A percentile compares a stretch with the other conserved stretches of the same genome.
Evolutionary conservation across 2,797 vertebrate genomes (phyloP).

Genomic region (Syngnathus rostellatus): DNA sequence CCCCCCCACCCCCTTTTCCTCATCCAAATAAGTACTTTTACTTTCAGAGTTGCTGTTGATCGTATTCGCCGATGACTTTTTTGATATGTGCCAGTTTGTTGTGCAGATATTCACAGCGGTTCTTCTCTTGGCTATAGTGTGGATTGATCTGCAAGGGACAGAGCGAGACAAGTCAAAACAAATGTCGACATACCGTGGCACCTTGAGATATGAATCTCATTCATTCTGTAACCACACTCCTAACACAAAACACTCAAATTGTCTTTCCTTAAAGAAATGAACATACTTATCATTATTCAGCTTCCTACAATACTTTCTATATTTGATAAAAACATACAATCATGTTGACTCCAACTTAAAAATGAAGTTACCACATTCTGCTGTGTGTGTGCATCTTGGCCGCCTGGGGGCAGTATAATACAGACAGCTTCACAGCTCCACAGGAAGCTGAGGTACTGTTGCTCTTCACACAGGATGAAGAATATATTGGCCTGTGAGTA

Average conservation of each 20-base stretch:
- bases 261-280: no score
- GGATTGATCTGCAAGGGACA: constrained; percentile 82
- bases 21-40: constrained; percentile 54
- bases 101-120: constrained; percentile 98
- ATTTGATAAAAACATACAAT: no score
- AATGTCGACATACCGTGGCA: background rate
- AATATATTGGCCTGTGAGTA: no score
- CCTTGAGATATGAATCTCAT: background rate
- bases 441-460: no score
- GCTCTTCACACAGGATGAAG: no score
- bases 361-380: no score
- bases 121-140: constrained; percentile 96
- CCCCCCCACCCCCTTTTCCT: constrained; percentile 54
- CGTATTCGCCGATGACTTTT: constrained; percentile 92
- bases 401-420: no score
- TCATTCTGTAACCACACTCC: background rate
- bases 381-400: no score
- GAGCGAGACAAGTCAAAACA: constrained; percentile 22
- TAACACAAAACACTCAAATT: background rate
- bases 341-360: no score
- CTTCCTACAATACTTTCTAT: no score
- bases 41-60: constrained; percentile 88
- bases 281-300: background rate
- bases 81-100: constrained; percentile 99
- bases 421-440: no score